These are phyloP conservation scores for Diorhabda carinulata DNA, from an alignment of 1,140 invertebrate genomes.

Conservation along the genomic window DNA sequence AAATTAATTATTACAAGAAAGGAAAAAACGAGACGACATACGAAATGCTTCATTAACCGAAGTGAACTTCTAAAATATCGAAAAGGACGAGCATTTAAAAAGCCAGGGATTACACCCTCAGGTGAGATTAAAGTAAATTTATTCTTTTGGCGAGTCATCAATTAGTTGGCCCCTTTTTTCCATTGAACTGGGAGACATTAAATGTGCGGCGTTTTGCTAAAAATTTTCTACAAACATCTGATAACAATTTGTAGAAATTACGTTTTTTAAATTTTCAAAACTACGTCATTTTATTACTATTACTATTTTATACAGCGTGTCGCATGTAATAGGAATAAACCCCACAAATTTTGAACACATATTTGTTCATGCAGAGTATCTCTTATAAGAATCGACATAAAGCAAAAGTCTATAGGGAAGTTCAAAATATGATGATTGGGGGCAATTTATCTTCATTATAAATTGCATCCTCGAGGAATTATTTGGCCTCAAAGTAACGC, in stretches of 20 bases:
- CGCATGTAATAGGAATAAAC: too few species aligned
- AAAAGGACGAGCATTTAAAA: slow-evolving; percentile 22
- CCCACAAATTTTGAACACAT: too few species aligned
- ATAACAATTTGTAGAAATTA: slow-evolving; percentile 40
- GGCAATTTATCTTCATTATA: too few species aligned
- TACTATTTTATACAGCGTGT: too few species aligned
- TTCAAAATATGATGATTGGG: too few species aligned
- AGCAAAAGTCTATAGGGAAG: too few species aligned
- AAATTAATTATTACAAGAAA: too few species aligned
- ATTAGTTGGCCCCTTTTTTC: slow-evolving; percentile 28
- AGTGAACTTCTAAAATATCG: slow-evolving; percentile 27
- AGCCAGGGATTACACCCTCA: slow-evolving; percentile 25
- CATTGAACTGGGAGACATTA: slow-evolving; percentile 27
- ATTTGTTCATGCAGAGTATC: too few species aligned
- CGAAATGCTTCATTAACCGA: slow-evolving; percentile 25
- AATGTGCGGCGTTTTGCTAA: slow-evolving; percentile 15
- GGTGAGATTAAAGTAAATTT: slow-evolving; percentile 29
- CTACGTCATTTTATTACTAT: too few species aligned
- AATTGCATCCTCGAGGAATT: too few species aligned
- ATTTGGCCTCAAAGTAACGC: too few species aligned
- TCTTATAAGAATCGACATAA: too few species aligned
- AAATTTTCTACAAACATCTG: slow-evolving; percentile 23
- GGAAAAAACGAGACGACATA: not conserved
- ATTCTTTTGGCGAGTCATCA: slow-evolving; percentile 26
- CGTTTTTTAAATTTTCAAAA: slow-evolving; percentile 26